These are phyloP conservation scores for Odontophorus gujanensis DNA, from an alignment of 2,113 vertebrate species.

Conservation along the genomic window DNA sequence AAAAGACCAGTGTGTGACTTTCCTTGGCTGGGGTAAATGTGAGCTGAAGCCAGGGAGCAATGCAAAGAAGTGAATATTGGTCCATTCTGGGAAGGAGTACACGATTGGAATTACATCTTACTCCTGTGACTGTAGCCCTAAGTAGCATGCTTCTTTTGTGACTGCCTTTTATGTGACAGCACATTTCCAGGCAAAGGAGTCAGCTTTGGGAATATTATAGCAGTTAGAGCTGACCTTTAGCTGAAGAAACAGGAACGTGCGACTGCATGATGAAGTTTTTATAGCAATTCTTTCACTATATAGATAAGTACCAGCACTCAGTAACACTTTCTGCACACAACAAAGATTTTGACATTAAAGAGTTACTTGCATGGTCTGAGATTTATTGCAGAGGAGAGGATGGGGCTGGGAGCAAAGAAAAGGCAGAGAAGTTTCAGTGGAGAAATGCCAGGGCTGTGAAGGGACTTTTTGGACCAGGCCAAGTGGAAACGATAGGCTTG, in stretches of 20 bases:
- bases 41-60: neutral
- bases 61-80: neutral
- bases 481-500: neutral
- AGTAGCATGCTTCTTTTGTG: neutral
- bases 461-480: neutral
- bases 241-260: neutral
- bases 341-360: neutral
- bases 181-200: neutral
- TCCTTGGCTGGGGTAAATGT: neutral
- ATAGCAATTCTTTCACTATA: neutral
- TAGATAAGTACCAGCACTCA: neutral
- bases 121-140: neutral
- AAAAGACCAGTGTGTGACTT: accelerated
- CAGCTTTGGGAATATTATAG: neutral
- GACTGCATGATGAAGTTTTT: neutral
- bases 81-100: neutral
- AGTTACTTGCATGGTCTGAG: neutral
- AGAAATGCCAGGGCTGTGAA: neutral
- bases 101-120: accelerated
- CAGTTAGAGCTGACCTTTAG: neutral
- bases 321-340: neutral
- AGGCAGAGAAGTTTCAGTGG: neutral
- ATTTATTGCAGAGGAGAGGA: neutral
- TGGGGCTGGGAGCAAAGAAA: neutral
- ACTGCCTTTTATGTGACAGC: neutral